phyloP scores from a whole-genome alignment of 2,888 invertebrate species.

The Mimumesa dahlbomi region DNA sequence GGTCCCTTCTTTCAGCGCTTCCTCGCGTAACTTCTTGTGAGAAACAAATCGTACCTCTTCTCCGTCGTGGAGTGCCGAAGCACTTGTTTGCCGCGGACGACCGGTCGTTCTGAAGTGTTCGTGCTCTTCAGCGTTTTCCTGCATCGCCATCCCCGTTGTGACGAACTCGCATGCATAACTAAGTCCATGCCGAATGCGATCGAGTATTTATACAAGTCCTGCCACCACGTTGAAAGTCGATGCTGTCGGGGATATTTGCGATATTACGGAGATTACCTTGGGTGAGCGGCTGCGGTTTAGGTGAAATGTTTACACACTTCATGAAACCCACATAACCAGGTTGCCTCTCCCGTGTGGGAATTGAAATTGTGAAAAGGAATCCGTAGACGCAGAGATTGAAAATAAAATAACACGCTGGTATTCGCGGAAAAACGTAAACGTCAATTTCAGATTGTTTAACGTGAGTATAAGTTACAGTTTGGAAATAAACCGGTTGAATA shows the following conservation, averaged over 20 bases:
- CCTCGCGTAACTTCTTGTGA: conserved; percentile 13
- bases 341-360: too few species aligned
- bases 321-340: conserved; percentile 13
- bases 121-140: conserved; percentile 7
- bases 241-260: conserved; percentile 49
- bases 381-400: too few species aligned
- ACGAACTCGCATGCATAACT: conserved; percentile 48
- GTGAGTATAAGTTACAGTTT: too few species aligned
- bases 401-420: too few species aligned
- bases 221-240: conserved; percentile 8
- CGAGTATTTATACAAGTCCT: conserved; percentile 42
- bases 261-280: conserved; percentile 37
- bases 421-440: too few species aligned
- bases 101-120: conserved; percentile 17
- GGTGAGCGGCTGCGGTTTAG: conserved; percentile 39
- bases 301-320: conserved; percentile 35
- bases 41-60: conserved; percentile 36
- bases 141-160: conserved; percentile 17
- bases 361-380: too few species aligned
- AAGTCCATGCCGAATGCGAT: conserved; percentile 36
- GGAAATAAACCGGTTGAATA: too few species aligned
- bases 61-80: conserved; percentile 9
- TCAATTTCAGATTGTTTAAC: too few species aligned
- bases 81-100: conserved; percentile 33
- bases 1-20: conserved; percentile 17